Evolutionary conservation across 2,888 invertebrate genomes (phyloP).

Genomic region (Caenorhabditis imperialis): DNA sequence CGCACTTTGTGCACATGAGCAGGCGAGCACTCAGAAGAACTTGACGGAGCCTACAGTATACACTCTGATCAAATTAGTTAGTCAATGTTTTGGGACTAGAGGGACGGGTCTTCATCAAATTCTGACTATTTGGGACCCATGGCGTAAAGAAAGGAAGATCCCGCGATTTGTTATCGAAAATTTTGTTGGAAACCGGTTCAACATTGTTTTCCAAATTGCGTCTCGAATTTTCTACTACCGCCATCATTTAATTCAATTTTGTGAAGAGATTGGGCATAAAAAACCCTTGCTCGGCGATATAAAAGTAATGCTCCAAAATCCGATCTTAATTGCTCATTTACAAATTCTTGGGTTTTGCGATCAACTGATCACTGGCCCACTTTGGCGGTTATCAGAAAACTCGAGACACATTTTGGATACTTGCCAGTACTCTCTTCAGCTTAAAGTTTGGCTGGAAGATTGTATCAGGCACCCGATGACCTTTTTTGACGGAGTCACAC

Average conservation of each 20-base stretch:
- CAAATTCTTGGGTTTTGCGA: conserved; percentile 9
- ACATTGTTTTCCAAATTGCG: conserved; percentile 12
- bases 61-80: not conserved
- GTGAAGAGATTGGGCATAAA: not conserved
- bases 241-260: conserved; percentile 5
- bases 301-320: not conserved
- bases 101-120: conserved; percentile 13
- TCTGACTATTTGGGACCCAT: not conserved
- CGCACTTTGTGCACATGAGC: conserved; percentile 9
- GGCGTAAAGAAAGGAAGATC: not conserved
- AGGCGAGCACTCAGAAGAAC: not conserved
- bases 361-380: conserved; percentile 17
- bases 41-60: conserved; percentile 1
- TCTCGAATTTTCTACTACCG: conserved; percentile 19
- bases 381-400: conserved; percentile 13
- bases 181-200: conserved; percentile 14
- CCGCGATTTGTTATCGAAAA: not conserved
- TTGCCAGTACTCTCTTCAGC: conserved; percentile 7
- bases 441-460: conserved; percentile 6
- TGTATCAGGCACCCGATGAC: not conserved
- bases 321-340: conserved; percentile 4
- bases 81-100: conserved; percentile 10
- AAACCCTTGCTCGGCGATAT: conserved; percentile 1
- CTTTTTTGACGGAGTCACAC: conserved; percentile 7
- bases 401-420: conserved; percentile 16